Evolutionary conservation across 2,797 vertebrate genomes (phyloP).

Genomic region (Rhynchotus rufescens): DNA sequence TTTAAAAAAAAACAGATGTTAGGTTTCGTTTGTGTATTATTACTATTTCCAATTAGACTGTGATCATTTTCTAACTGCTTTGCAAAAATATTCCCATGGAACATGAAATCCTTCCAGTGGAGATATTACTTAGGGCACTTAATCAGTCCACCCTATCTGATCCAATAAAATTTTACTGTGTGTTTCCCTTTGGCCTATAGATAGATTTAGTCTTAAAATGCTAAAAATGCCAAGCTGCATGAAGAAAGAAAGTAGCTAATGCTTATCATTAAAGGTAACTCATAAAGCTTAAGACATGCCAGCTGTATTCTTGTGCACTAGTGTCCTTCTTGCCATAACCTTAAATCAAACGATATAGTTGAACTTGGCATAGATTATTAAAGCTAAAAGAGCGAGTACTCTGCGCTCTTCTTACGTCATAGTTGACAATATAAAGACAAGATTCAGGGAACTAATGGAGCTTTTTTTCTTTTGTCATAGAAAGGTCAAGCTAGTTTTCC

Average conservation of each 20-base stretch:
- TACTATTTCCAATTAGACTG: conserved; percentile 1
- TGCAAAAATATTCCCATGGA: conserved; percentile 13
- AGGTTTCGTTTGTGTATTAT: neutral
- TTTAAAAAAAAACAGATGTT: neutral
- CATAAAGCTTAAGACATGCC: conserved; percentile 47
- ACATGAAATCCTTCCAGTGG: neutral
- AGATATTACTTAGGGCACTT: conserved; percentile 25
- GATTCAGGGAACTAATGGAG: conserved; percentile 75
- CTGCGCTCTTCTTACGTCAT: conserved; percentile 77
- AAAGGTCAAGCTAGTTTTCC: conserved; percentile 84
- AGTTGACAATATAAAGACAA: conserved; percentile 77
- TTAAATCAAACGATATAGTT: conserved; percentile 64
- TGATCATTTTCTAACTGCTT: neutral
- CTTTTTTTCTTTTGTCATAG: conserved; percentile 77
- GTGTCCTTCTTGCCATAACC: conserved; percentile 61
- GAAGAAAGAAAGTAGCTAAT: conserved; percentile 42
- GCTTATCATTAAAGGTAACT: conserved; percentile 37
- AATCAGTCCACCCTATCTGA: neutral
- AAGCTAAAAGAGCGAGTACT: conserved; percentile 71
- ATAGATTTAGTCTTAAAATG: conserved; percentile 61
- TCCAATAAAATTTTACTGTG: conserved; percentile 54
- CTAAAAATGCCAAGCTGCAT: conserved; percentile 24
- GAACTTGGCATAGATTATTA: conserved; percentile 76
- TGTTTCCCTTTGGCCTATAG: conserved; percentile 23
- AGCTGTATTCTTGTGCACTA: conserved; percentile 53